phyloP scores from a whole-genome alignment of 2,888 invertebrate genomes.

The Cryptops parisi region DNA sequence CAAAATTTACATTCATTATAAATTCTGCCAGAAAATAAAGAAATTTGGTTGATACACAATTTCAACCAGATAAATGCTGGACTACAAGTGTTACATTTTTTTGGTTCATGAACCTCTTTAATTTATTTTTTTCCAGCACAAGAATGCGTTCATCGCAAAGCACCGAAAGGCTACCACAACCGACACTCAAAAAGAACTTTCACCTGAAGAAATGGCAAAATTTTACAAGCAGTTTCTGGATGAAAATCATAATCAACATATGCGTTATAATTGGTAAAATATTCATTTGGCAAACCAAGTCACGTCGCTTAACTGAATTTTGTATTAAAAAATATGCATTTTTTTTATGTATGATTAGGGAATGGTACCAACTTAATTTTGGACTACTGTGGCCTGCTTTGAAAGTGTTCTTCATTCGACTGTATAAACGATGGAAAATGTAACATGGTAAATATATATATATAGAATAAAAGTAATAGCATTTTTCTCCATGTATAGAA shows the following conservation, averaged over 20 bases:
- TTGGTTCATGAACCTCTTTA: too few relatives aligned
- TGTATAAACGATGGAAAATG: too few relatives aligned
- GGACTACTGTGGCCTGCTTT: slow-evolving; percentile 32
- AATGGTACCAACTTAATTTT: slow-evolving; percentile 70
- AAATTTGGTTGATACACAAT: too few relatives aligned
- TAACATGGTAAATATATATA: too few relatives aligned
- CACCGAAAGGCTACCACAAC: too few relatives aligned
- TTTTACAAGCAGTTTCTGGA: slow-evolving; percentile 77
- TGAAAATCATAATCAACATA: slow-evolving; percentile 59
- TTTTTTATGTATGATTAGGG: slow-evolving; percentile 29
- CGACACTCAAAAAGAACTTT: background rate
- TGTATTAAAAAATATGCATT: background rate
- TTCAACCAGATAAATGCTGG: too few relatives aligned
- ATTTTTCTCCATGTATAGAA: background rate
- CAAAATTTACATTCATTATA: too few relatives aligned
- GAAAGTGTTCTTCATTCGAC: background rate
- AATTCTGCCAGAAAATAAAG: too few relatives aligned
- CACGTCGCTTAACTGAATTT: too few relatives aligned
- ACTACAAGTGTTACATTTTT: too few relatives aligned
- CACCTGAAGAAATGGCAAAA: slow-evolving; percentile 44
- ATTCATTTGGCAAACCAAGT: background rate
- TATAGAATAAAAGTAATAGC: background rate
- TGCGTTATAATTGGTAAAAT: slow-evolving; percentile 46
- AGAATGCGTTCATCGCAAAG: too few relatives aligned
- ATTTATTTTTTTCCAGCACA: too few relatives aligned